Evolutionary conservation across 2,113 vertebrate genomes (phyloP).

Genomic region (Paratilapia polleni): DNA sequence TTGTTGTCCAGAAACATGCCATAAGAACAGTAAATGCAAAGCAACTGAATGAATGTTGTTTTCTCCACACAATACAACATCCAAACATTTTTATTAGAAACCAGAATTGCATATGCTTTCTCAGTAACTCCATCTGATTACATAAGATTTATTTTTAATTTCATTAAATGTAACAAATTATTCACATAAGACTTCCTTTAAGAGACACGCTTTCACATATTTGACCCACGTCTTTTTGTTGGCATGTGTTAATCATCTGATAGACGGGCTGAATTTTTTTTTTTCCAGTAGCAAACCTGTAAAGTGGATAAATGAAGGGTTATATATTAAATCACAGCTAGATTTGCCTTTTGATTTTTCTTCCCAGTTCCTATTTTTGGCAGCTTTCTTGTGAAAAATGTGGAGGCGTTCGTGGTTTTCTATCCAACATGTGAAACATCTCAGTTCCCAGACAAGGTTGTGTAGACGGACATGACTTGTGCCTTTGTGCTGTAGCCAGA

Average conservation of each 20-base stretch:
- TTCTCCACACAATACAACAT: too few species aligned
- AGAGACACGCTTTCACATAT: neutral
- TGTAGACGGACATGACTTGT: conserved; percentile 58
- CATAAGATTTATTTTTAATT: too few species aligned
- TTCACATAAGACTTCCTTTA: neutral
- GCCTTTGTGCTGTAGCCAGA: conserved; percentile 56
- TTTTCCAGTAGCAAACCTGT: neutral
- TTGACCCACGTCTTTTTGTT: neutral
- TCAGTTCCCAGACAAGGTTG: conserved; percentile 49
- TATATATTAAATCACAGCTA: conserved; percentile 4
- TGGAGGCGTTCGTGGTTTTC: conserved; percentile 26
- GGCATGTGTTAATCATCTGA: neutral
- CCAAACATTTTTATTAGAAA: too few species aligned
- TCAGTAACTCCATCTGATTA: too few species aligned
- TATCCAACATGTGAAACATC: conserved; percentile 39
- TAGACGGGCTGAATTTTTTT: neutral
- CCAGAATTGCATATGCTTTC: too few species aligned
- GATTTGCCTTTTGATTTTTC: conserved; percentile 34
- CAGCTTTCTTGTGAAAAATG: conserved; percentile 4
- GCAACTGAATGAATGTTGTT: too few species aligned
- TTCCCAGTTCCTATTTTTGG: conserved; percentile 12
- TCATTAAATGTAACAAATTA: neutral
- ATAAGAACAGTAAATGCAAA: too few species aligned
- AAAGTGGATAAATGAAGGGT: neutral
- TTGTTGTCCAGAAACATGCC: too few species aligned